Percentiles rank a stretch among this genome's conserved stretches.
Conservation (phyloP, 1,140 invertebrate species). For the Panagrolaimus sp. region DNA sequence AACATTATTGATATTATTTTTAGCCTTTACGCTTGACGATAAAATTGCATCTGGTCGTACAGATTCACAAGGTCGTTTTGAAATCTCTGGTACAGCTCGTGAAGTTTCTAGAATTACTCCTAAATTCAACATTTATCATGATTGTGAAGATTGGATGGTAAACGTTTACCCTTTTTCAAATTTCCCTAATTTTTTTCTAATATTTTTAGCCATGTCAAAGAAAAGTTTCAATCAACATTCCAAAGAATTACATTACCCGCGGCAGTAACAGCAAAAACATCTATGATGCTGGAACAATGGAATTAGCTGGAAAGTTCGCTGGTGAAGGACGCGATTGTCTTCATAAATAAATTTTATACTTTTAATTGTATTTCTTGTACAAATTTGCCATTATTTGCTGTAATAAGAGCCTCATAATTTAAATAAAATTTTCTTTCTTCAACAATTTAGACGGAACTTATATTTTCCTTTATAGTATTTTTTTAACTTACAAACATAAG, state of each 20-base stretch:
- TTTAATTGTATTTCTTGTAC: no score
- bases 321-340: background rate
- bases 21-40: background rate
- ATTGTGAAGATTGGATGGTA: background rate
- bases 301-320: background rate
- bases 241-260: constrained; percentile 31
- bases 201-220: constrained; percentile 30
- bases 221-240: constrained; percentile 38
- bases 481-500: no score
- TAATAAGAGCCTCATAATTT: no score
- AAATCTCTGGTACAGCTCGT: background rate
- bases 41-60: background rate
- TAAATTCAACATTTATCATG: background rate
- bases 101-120: background rate
- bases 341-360: background rate
- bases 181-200: background rate
- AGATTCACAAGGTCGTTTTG: background rate
- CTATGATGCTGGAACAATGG: background rate
- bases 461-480: no score
- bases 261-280: constrained; percentile 19
- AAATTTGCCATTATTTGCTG: no score
- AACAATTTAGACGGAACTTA: no score
- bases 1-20: background rate
- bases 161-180: background rate
- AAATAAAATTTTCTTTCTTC: no score